Evolutionary conservation across 2,113 vertebrate species (phyloP).

Genomic region (Agelaius tricolor): DNA sequence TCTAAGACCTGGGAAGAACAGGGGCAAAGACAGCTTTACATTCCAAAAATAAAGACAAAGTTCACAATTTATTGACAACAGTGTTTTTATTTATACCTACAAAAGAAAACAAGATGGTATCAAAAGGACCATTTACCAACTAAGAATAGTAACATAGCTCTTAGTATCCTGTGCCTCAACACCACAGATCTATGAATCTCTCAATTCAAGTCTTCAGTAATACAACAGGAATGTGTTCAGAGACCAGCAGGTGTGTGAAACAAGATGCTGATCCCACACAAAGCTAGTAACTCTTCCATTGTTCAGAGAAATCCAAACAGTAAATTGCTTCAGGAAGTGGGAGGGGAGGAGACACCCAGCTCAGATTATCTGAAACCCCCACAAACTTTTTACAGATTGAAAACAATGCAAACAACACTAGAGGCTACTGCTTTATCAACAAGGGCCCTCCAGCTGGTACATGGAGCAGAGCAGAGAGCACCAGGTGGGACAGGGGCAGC

Average conservation of each 20-base stretch:
- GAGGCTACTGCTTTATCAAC: not conserved
- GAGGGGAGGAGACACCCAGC: constrained; percentile 50
- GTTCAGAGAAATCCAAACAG: constrained; percentile 66
- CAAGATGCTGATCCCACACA: constrained; percentile 70
- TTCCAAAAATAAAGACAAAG: constrained; percentile 69
- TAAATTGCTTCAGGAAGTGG: constrained; percentile 54
- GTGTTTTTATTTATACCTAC: constrained; percentile 86
- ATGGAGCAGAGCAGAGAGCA: constrained; percentile 37
- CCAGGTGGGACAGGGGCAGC: constrained; percentile 37
- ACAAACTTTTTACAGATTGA: constrained; percentile 12
- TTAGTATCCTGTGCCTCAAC: constrained; percentile 78
- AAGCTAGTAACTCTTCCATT: constrained; percentile 73
- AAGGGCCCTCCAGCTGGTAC: constrained; percentile 21
- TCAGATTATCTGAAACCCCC: constrained; percentile 34
- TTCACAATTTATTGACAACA: constrained; percentile 77
- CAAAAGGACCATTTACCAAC: constrained; percentile 85
- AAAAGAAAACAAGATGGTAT: constrained; percentile 88
- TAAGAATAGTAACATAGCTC: constrained; percentile 80
- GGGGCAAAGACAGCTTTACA: not conserved
- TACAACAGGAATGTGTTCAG: constrained; percentile 80
- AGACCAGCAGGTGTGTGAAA: constrained; percentile 72
- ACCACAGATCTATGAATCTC: constrained; percentile 73
- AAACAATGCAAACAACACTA: not conserved
- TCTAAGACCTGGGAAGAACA: not conserved
- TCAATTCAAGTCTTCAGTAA: constrained; percentile 74